A percentile compares a stretch with the other conserved stretches of the same genome.
Evolutionary conservation across 1,140 invertebrate species (phyloP).

Genomic region (Drosophila biarmipes): DNA sequence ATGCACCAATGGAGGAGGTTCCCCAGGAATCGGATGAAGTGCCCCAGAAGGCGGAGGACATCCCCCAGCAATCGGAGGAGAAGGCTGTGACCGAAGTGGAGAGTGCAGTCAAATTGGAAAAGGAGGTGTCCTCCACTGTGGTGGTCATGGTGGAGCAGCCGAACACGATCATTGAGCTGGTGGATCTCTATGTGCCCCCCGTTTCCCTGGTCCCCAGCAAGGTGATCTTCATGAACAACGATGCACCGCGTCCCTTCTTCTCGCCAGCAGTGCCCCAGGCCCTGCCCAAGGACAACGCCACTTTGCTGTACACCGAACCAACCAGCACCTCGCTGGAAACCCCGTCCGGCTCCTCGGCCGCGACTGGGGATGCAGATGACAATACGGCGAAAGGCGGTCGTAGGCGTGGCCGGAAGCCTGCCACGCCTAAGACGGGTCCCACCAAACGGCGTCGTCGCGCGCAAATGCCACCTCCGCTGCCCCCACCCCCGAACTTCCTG

Average conservation of each 20-base stretch:
- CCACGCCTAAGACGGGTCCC: neutral
- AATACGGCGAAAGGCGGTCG: neutral
- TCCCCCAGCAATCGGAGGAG: too few relatives aligned
- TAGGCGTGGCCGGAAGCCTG: neutral
- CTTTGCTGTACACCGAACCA: neutral
- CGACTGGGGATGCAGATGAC: too few relatives aligned
- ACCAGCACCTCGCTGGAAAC: neutral
- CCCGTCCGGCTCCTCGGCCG: too few relatives aligned
- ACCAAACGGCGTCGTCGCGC: neutral
- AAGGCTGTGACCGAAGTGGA: too few relatives aligned
- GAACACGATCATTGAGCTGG: conserved; percentile 27
- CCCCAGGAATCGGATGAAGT: too few relatives aligned
- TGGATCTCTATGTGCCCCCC: conserved; percentile 31
- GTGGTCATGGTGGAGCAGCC: neutral
- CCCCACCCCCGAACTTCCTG: conserved; percentile 22
- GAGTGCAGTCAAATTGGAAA: too few relatives aligned
- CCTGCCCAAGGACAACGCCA: neutral
- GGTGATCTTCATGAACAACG: neutral
- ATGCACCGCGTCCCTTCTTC: neutral
- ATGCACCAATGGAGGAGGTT: neutral
- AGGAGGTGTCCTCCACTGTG: too few relatives aligned
- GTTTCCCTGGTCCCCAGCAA: neutral
- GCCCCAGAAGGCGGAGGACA: too few relatives aligned
- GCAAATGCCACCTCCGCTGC: conserved; percentile 6
- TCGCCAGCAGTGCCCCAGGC: too few relatives aligned